Evolutionary conservation across 2,797 vertebrate species (phyloP), one percentile per base, ranked within the genome.

Genomic region (Etheostoma nigrum): DNA sequence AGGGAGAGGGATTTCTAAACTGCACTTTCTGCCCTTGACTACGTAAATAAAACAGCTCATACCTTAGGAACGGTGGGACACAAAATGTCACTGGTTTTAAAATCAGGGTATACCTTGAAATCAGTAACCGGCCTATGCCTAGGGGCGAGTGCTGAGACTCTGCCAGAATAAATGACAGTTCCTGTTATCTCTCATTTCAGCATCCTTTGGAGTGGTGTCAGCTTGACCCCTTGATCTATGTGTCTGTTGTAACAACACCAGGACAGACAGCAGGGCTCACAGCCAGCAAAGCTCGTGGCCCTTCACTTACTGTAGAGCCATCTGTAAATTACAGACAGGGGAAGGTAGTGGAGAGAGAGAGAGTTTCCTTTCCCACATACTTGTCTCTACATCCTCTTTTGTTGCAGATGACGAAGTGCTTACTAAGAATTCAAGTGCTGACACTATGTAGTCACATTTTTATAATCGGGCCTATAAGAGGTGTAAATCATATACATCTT

Each of bases 361-460:
- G 54, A 75, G 60, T 58, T 70, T 67, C 74, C 70, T 61, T 63
- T 52, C 47, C 33, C 57, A 75, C 48, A 66, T 74, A 62, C 25
- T 36, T 72, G 62, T 67, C 55, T 52, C 51, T 53, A 59, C 67
- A 76, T 83, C 77, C 72, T 81, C 74, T 81, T 81, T 76, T 52
- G 11, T n/a, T n/a, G 30, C 11, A 5, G 67, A 83, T 88, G 78
- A 84, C 74, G 11, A 1, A 0, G 27, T 51, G 67, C 78, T 82
- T 73, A 83, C 25, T 65, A 67, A 69, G 63, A 73, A 14, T 27
- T 51, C 14, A 36, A 25, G 23, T 18, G 52, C 30, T 54, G 44
- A 55, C 62, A 47, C 15, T 60, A 55, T 74, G 33, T 8, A 23
- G 33, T 85, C 58, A 73, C 54, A 53, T 51, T 40, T 68, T 36